Base-by-base conservation (phyloP, 2,888 invertebrate species). In the Tachystola acroxantha region DNA sequence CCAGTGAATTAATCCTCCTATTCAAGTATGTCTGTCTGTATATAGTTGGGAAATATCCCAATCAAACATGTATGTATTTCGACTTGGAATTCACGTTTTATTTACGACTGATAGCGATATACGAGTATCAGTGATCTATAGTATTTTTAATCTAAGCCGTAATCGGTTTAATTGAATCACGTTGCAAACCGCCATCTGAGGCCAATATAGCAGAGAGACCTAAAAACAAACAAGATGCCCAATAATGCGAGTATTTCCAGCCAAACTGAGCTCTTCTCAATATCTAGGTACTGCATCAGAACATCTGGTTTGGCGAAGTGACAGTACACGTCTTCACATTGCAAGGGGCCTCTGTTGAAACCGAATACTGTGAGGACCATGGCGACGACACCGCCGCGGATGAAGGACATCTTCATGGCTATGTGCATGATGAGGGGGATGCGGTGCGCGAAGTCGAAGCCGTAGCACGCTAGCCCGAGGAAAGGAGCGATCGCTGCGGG, bases 401-500 rank as follows among this genome's bases (percentile, higher is more conserved):
- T 88, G 68, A 91, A 92, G 13, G 91, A 92, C 3, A 88, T 85
- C 61, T 90, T 91, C 90, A 92, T 91, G 2, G 91, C 47, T 3
- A 89, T 67, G 61, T 89, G 88, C 89, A 92, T 90, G 11, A 88
- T 49, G 3, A 85, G 66, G 0, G 91, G 89, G 38, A 92, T 91
- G 45, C 89, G 77, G 27, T 88, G 84, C 0, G 92, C 91, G 71
- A 92, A 92, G 64, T 92, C 92, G 47, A 92, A 92, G 0, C 92
- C 92, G 64, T 92, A 92, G 42, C 91, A 89, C 0, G 90, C 92
- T 10, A 92, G 67, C 1, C 92, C 92, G 37, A 92, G 88, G 52
- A 91, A 89, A 0, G 91, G 91, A 0, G 92, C 92, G 27, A 92
- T 89, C 0, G 89, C 70, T 36, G 91, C 70, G 1, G 92, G 92